These are phyloP conservation scores for Falcunculus frontatus DNA, from an alignment of 2,113 vertebrate species.

Conservation along the genomic window DNA sequence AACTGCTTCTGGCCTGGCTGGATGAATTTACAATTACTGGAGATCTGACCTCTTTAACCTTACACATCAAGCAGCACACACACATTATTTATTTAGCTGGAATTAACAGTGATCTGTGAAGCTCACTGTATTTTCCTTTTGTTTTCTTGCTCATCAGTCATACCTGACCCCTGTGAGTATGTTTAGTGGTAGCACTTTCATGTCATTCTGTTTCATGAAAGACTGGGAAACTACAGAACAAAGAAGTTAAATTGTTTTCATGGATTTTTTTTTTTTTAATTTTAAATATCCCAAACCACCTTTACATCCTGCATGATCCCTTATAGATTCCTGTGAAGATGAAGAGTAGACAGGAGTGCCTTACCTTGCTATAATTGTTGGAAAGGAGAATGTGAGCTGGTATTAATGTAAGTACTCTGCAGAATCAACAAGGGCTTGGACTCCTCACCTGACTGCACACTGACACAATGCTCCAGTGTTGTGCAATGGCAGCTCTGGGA, in stretches of 20 bases:
- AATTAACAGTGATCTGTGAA: constrained; percentile 48
- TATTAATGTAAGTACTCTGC: background rate
- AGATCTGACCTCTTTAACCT: constrained; percentile 47
- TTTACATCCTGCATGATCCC: background rate
- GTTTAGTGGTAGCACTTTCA: background rate
- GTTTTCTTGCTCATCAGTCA: background rate
- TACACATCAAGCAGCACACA: background rate
- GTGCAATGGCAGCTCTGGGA: background rate
- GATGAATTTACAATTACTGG: background rate
- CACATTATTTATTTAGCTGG: constrained; percentile 50
- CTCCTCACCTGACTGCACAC: background rate
- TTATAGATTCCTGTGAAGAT: background rate
- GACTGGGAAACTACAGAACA: background rate
- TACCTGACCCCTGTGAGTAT: background rate
- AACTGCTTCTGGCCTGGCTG: constrained; percentile 11
- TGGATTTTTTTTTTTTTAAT: background rate
- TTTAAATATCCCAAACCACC: background rate
- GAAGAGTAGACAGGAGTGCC: background rate
- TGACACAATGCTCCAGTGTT: background rate
- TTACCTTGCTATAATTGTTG: background rate
- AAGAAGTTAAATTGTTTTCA: background rate
- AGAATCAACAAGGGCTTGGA: background rate
- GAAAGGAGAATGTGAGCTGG: background rate
- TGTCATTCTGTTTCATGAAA: background rate
- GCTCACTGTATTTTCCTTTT: background rate